Evolutionary conservation across 2,888 invertebrate species (phyloP).

Genomic region (Conus canariensis): DNA sequence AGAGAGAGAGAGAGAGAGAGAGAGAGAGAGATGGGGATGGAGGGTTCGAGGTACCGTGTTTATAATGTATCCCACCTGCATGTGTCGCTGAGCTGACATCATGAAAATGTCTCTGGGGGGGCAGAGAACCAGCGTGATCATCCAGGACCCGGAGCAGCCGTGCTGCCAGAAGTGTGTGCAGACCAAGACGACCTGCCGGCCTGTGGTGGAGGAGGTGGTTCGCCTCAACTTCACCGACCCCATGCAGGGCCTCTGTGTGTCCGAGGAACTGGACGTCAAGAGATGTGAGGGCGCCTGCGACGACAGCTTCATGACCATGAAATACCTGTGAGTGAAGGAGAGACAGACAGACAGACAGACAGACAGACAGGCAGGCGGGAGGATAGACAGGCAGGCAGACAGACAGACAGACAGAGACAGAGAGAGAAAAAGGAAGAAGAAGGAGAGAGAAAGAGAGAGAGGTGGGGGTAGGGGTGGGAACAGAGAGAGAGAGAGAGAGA

Average conservation of each 20-base stretch:
- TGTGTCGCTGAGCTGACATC: too few relatives aligned
- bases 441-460: too few relatives aligned
- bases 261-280: not conserved
- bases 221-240: constrained; percentile 38
- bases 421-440: not conserved
- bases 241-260: constrained; percentile 16
- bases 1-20: too few relatives aligned
- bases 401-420: not conserved
- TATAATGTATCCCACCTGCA: not conserved
- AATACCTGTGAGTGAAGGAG: constrained; percentile 15
- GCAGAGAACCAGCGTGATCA: not conserved
- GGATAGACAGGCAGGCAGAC: not conserved
- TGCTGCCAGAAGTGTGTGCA: constrained; percentile 41
- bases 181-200: constrained; percentile 11
- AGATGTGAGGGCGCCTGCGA: constrained; percentile 33
- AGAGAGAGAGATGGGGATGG: too few relatives aligned
- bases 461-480: too few relatives aligned
- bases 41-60: too few relatives aligned
- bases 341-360: not conserved
- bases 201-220: constrained; percentile 9
- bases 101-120: too few relatives aligned
- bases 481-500: too few relatives aligned
- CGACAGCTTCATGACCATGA: constrained; percentile 13
- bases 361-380: not conserved
- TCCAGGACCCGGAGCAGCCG: not conserved